Conservation (phyloP, 2,888 invertebrate species). For the Quadroppia sp. region DNA sequence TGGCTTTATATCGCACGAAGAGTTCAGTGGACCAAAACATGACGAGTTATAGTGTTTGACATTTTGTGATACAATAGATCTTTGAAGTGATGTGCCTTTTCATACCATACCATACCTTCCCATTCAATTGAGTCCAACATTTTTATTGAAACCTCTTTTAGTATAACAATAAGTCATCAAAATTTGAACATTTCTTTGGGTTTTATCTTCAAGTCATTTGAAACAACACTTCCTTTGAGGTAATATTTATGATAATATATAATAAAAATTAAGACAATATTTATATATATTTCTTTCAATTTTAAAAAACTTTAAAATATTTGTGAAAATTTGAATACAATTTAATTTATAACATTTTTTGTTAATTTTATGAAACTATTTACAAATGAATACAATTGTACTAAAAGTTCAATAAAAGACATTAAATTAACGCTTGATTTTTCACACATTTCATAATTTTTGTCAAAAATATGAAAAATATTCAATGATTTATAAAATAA, state of each 20-base stretch:
- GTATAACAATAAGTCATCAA: no score
- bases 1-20: conserved; percentile 89
- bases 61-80: conserved; percentile 17
- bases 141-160: no score
- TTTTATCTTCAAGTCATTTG: no score
- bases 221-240: no score
- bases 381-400: conserved; percentile 15
- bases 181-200: not conserved
- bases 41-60: conserved; percentile 73
- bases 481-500: not conserved
- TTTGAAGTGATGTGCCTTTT: not conserved
- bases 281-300: no score
- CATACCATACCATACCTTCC: not conserved
- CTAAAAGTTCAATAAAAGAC: not conserved
- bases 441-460: not conserved
- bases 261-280: no score
- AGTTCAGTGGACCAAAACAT: conserved; percentile 95
- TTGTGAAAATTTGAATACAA: no score
- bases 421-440: not conserved
- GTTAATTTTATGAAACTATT: not conserved
- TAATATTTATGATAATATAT: no score
- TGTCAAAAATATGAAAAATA: not conserved
- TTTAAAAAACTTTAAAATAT: no score
- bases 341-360: not conserved
- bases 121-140: not conserved